Conservation (phyloP, 2,888 invertebrate species). For the Drosophila anomalata region DNA sequence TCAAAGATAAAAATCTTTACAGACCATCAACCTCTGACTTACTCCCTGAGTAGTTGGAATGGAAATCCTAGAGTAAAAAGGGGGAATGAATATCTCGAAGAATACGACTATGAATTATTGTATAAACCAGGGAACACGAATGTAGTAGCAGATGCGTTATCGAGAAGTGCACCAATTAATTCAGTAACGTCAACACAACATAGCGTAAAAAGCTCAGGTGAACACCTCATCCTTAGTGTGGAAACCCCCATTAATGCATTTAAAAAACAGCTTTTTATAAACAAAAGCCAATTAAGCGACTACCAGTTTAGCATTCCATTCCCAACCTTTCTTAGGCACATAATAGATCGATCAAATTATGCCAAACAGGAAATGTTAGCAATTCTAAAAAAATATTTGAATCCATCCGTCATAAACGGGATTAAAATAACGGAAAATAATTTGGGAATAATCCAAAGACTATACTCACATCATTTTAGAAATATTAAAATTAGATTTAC, state of each 20-base stretch:
- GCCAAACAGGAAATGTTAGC: neutral
- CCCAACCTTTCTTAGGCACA: neutral
- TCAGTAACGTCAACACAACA: neutral
- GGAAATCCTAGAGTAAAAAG: neutral
- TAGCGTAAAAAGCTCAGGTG: neutral
- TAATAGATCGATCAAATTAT: neutral
- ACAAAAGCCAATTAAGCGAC: neutral
- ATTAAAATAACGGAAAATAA: neutral
- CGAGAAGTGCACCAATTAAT: neutral
- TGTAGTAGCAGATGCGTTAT: constrained; percentile 1
- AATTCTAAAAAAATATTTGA: neutral
- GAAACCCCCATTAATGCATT: neutral
- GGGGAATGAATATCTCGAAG: neutral
- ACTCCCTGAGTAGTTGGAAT: neutral
- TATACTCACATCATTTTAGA: neutral
- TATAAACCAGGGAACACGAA: neutral
- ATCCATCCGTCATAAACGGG: neutral
- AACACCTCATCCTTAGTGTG: neutral
- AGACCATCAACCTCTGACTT: neutral
- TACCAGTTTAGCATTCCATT: constrained; percentile 1
- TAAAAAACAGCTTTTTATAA: neutral
- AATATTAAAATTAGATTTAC: too few relatives aligned
- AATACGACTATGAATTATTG: neutral
- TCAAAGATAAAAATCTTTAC: neutral
- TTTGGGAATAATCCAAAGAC: neutral